These are phyloP conservation scores for Timandra comae DNA, from an alignment of 2,888 invertebrate species.

Conservation along the genomic window DNA sequence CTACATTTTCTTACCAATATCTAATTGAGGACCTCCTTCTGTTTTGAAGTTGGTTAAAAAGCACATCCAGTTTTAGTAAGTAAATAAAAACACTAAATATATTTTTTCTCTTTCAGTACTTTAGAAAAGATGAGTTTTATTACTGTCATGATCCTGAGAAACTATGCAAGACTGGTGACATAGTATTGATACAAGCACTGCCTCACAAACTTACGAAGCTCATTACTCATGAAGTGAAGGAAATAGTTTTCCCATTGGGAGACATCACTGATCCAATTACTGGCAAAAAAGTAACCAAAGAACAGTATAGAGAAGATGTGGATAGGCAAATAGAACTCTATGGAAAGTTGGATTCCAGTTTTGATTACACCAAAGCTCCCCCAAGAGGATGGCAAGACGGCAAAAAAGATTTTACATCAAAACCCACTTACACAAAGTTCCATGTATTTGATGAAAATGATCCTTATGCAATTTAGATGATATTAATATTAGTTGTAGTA, in stretches of 20 bases:
- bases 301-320: constrained; percentile 85
- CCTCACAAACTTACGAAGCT: constrained; percentile 84
- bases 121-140: constrained; percentile 81
- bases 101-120: no score
- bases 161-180: constrained; percentile 87
- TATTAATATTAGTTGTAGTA: constrained; percentile 7
- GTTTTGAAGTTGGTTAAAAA: no score
- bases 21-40: no score
- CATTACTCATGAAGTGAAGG: constrained; percentile 86
- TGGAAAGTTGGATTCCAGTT: constrained; percentile 81
- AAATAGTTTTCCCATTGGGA: constrained; percentile 88
- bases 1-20: no score
- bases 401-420: constrained; percentile 87
- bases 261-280: constrained; percentile 92
- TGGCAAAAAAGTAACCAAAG: constrained; percentile 85
- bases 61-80: no score
- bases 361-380: constrained; percentile 86
- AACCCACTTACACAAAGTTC: constrained; percentile 85
- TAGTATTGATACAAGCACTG: constrained; percentile 85
- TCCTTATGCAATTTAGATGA: constrained; percentile 80
- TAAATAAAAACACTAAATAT: no score
- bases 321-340: constrained; percentile 81
- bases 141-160: constrained; percentile 88
- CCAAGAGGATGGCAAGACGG: constrained; percentile 89
- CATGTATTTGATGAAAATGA: constrained; percentile 85